phyloP scores from a whole-genome alignment of 35 echinoderm and acorn worm species.

The Amphiura filiformis region DNA sequence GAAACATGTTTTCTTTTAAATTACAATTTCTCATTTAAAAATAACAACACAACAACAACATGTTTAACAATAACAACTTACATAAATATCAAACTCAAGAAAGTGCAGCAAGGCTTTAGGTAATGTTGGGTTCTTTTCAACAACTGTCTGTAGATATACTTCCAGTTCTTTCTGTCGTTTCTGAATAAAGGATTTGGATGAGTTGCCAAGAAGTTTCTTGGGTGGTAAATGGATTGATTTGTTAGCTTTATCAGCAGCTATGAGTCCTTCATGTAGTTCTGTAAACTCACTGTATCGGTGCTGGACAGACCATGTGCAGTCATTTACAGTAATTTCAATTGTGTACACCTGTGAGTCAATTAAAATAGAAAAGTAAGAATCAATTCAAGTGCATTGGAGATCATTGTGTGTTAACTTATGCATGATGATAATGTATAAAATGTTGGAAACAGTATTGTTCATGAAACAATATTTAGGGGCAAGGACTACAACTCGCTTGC shows the following conservation, averaged over 20 bases:
- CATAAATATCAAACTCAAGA: conserved; percentile 98
- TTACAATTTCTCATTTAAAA: neutral
- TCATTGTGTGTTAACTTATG: too few relatives aligned
- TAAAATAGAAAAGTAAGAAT: too few relatives aligned
- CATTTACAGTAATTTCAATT: conserved; percentile 65
- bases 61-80: conserved; percentile 35
- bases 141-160: conserved; percentile 63
- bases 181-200: conserved; percentile 87
- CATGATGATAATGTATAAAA: too few relatives aligned
- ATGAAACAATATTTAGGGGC: too few relatives aligned
- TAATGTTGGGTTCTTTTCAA: conserved; percentile 53
- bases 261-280: conserved; percentile 81
- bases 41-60: neutral
- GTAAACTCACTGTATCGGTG: conserved; percentile 96
- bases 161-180: conserved; percentile 79
- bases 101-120: conserved; percentile 68
- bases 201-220: conserved; percentile 85
- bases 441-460: too few relatives aligned
- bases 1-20: neutral
- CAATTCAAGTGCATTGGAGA: too few relatives aligned
- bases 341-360: conserved; percentile 96
- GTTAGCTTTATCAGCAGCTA: conserved; percentile 42
- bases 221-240: conserved; percentile 62
- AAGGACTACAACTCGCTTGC: too few relatives aligned
- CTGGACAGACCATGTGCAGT: conserved; percentile 85